Evolutionary conservation across 92 coral and sea anemone species (phyloP).

Genomic region (Micromussa lordhowensis): DNA sequence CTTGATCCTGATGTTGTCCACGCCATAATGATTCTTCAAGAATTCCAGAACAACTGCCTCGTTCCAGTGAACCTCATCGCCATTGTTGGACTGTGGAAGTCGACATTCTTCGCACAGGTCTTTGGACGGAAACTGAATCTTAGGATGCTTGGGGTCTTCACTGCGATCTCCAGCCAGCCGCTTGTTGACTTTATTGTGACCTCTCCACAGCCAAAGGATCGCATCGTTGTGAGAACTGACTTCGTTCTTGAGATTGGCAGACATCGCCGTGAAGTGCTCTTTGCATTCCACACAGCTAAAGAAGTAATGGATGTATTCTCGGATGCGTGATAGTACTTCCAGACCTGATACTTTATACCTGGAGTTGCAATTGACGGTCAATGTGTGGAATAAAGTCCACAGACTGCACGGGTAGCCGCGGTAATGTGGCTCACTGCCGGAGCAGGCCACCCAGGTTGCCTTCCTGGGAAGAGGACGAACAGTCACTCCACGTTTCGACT

Average conservation of each 20-base stretch:
- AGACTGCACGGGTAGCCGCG: slow-evolving; percentile 96
- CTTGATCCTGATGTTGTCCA: slow-evolving; percentile 86
- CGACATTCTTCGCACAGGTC: slow-evolving; percentile 84
- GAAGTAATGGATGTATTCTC: slow-evolving; percentile 84
- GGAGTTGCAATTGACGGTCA: slow-evolving; percentile 89
- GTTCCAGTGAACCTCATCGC: slow-evolving; percentile 65
- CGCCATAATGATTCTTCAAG: slow-evolving; percentile 90
- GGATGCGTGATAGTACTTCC: slow-evolving; percentile 66
- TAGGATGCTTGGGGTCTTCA: slow-evolving; percentile 88
- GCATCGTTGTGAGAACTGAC: slow-evolving; percentile 83
- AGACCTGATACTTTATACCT: slow-evolving; percentile 53
- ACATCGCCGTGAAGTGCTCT: slow-evolving; percentile 83
- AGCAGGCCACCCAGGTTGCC: slow-evolving; percentile 79
- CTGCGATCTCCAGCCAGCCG: slow-evolving; percentile 89
- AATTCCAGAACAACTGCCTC: slow-evolving; percentile 77
- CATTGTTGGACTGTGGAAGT: slow-evolving; percentile 29
- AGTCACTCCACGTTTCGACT: background rate
- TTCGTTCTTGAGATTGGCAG: slow-evolving; percentile 74
- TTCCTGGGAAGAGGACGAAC: slow-evolving; percentile 51
- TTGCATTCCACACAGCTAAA: slow-evolving; percentile 88
- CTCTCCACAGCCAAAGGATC: slow-evolving; percentile 93
- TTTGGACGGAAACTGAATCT: slow-evolving; percentile 87
- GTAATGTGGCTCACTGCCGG: slow-evolving; percentile 85
- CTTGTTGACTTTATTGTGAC: slow-evolving; percentile 90
- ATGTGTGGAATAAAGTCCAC: slow-evolving; percentile 93